A percentile compares a stretch with the other conserved stretches of the same genome.
phyloP scores from a whole-genome alignment of 2,888 invertebrate genomes.

The Ryuthela nishihirai region DNA sequence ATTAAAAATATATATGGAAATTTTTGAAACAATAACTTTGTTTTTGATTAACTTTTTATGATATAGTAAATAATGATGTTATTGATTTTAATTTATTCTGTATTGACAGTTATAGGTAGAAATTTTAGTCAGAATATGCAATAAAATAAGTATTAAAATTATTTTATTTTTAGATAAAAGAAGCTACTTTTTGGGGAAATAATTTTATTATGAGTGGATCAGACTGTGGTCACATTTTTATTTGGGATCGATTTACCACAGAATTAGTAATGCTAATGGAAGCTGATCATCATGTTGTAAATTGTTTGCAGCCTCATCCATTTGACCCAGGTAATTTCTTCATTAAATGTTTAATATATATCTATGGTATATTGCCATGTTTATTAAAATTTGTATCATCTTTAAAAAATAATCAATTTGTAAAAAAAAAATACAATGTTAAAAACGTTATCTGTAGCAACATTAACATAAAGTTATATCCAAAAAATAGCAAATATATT shows the following conservation, averaged over 20 bases:
- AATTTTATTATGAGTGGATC: conserved; percentile 80
- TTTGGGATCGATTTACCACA: conserved; percentile 70
- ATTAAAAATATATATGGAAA: too few relatives aligned
- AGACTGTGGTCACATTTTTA: conserved; percentile 81
- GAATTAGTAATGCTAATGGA: conserved; percentile 69
- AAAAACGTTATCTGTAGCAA: neutral
- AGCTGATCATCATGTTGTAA: conserved; percentile 75
- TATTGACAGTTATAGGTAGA: too few relatives aligned
- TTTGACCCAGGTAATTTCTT: conserved; percentile 58
- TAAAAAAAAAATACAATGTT: neutral
- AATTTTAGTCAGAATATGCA: too few relatives aligned
- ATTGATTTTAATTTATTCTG: too few relatives aligned
- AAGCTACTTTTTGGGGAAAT: conserved; percentile 79
- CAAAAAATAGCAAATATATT: too few relatives aligned
- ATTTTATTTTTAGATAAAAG: conserved; percentile 71
- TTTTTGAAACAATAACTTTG: too few relatives aligned
- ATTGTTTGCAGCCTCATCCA: conserved; percentile 80
- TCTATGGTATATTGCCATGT: neutral
- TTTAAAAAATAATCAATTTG: neutral
- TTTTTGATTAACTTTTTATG: too few relatives aligned
- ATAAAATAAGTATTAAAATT: too few relatives aligned
- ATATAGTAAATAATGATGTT: too few relatives aligned
- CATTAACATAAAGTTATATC: too few relatives aligned
- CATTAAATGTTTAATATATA: neutral
- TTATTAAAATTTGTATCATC: neutral